phyloP scores from a whole-genome alignment of 2,797 vertebrate species.

The Malurus leucopterus region DNA sequence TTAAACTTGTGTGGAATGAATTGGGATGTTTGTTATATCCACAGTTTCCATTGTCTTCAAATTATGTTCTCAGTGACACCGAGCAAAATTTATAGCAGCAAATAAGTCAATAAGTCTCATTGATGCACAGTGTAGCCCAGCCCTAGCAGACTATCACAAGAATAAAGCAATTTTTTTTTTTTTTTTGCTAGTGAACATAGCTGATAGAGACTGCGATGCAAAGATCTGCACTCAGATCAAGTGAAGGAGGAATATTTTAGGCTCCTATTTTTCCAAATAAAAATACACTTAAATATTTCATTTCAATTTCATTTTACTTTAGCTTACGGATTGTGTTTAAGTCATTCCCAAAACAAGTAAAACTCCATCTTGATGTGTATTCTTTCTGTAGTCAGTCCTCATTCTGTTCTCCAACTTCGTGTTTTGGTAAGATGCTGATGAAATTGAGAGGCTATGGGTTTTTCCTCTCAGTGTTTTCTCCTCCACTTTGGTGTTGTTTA shows the following conservation, averaged over 20 bases:
- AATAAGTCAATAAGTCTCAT: neutral
- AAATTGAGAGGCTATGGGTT: fast-evolving
- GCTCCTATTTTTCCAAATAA: neutral
- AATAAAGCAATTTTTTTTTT: neutral
- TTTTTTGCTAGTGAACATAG: neutral
- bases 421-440: neutral
- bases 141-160: neutral
- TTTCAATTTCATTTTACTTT: neutral
- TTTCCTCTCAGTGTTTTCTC: neutral
- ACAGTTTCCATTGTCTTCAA: neutral
- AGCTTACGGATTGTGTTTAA: neutral
- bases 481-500: neutral
- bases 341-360: neutral
- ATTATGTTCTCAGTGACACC: neutral
- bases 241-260: neutral
- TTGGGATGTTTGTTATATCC: neutral
- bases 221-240: neutral
- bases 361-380: neutral
- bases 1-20: neutral
- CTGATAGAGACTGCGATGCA: neutral
- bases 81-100: neutral
- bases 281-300: neutral
- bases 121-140: neutral
- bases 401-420: neutral
- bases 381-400: neutral